Evolutionary conservation across 1,140 invertebrate genomes (phyloP), one percentile per base, ranked within the genome.

Genomic region (Prorops nasuta): DNA sequence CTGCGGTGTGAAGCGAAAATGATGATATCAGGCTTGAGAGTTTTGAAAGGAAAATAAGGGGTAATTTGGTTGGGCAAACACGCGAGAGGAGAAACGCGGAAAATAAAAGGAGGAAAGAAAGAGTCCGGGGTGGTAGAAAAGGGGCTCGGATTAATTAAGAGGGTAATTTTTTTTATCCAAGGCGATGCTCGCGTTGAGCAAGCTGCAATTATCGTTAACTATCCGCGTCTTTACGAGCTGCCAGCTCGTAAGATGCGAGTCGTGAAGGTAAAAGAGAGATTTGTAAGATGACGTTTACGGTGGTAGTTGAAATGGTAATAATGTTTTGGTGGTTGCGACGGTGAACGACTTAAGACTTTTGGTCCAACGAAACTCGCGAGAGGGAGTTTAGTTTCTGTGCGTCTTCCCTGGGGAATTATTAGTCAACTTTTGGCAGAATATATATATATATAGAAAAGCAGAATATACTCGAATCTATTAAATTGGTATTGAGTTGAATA

Each of bases 261-360:
- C 51, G 58, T 58, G 58, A 60, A 59, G 58, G 57, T 59, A 59
- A 59, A 58, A 54, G 51, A 28, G 40, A 60, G 58, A 60, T 54
- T 60, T 58, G 56, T 54, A 54, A 60, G 58, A 58, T 43, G 57
- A 45, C 41, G 21, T 32, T n/a, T n/a, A n/a, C n/a, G n/a, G n/a
- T n/a, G n/a, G n/a, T n/a, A n/a, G n/a, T n/a, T n/a, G n/a, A n/a
- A n/a, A n/a, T n/a, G n/a, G n/a, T n/a, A n/a, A n/a, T n/a, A n/a
- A n/a, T n/a, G n/a, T n/a, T n/a, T n/a, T n/a, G n/a, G n/a, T n/a
- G n/a, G n/a, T n/a, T n/a, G n/a, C n/a, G n/a, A n/a, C n/a, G n/a
- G n/a, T n/a, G n/a, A n/a, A n/a, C n/a, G n/a, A n/a, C n/a, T n/a
- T n/a, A n/a, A n/a, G n/a, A n/a, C n/a, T n/a, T n/a, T n/a, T n/a